Conservation (phyloP, 1,140 invertebrate genomes). For the Ceratina australensis region DNA sequence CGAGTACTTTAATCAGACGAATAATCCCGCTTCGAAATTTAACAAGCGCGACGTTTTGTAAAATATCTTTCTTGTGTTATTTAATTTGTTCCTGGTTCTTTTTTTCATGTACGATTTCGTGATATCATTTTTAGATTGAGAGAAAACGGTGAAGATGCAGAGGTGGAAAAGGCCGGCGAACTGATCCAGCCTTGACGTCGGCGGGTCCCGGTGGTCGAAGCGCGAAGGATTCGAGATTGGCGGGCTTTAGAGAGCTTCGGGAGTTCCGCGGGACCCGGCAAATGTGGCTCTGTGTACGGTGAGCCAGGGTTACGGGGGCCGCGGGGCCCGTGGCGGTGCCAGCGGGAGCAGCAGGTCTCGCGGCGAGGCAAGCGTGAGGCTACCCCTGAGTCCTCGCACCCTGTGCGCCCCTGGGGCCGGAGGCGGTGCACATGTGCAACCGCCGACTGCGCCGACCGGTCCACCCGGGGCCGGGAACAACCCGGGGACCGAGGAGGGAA, state of each 20-base stretch:
- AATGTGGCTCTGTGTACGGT: constrained; percentile 78
- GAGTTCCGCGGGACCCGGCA: constrained; percentile 67
- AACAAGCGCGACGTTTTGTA: background rate
- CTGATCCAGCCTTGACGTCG: constrained; percentile 5
- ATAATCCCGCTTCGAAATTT: background rate
- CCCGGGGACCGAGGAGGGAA: constrained; percentile 41
- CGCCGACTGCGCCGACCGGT: constrained; percentile 45
- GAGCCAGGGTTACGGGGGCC: constrained; percentile 72
- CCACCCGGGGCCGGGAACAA: constrained; percentile 24
- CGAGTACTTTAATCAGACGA: constrained; percentile 3
- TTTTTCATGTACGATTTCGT: no score
- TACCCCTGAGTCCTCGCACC: constrained; percentile 69
- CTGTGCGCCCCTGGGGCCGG: constrained; percentile 66
- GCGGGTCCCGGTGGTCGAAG: background rate
- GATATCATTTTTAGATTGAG: background rate
- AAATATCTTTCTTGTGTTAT: no score
- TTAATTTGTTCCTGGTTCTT: no score
- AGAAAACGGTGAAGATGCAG: constrained; percentile 16
- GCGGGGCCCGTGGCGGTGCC: constrained; percentile 65
- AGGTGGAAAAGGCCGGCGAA: constrained; percentile 19
- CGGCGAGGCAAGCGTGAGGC: constrained; percentile 58
- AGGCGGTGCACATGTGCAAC: constrained; percentile 34
- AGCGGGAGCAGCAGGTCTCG: constrained; percentile 56
- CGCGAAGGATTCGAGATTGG: constrained; percentile 26
- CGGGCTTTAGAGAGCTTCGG: constrained; percentile 49